Conservation (phyloP, 2,888 invertebrate genomes). For the Dinocampus coccinellae region DNA sequence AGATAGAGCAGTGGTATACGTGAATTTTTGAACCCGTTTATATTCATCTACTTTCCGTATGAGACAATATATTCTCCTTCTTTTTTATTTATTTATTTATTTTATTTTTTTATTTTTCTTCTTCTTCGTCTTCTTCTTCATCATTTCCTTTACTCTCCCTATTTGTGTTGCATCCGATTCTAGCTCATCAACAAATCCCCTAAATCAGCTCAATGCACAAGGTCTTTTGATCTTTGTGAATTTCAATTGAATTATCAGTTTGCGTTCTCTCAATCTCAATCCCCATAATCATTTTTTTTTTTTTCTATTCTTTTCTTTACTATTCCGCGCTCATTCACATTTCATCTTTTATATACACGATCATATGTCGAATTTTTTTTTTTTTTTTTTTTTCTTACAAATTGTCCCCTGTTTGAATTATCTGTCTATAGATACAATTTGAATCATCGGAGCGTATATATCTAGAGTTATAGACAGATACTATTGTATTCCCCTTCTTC, state of each 20-base stretch:
- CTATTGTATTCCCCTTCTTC: too few species aligned
- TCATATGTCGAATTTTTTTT: too few species aligned
- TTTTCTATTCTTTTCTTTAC: not conserved
- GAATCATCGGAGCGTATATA: constrained; percentile 43
- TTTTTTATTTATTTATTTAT: too few species aligned
- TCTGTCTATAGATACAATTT: constrained; percentile 40
- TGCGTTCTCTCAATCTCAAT: constrained; percentile 33
- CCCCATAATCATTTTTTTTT: constrained; percentile 3
- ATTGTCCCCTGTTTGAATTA: constrained; percentile 37
- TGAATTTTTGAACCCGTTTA: constrained; percentile 54
- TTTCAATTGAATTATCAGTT: constrained; percentile 65
- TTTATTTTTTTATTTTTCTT: too few species aligned
- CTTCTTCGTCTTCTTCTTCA: too few species aligned
- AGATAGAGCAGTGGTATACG: constrained; percentile 50
- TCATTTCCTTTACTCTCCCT: constrained; percentile 28
- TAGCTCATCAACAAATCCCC: not conserved
- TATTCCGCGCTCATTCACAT: not conserved
- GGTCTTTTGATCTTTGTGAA: constrained; percentile 66
- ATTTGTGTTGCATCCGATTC: not conserved
- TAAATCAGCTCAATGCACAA: constrained; percentile 37
- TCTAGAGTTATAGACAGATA: too few species aligned
- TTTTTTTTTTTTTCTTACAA: too few species aligned
- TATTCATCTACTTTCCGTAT: constrained; percentile 45
- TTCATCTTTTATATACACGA: constrained; percentile 14
- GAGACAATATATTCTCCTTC: constrained; percentile 3